Base-by-base conservation (phyloP, 2,113 vertebrate species). In the Lethenteron camtschaticum region DNA sequence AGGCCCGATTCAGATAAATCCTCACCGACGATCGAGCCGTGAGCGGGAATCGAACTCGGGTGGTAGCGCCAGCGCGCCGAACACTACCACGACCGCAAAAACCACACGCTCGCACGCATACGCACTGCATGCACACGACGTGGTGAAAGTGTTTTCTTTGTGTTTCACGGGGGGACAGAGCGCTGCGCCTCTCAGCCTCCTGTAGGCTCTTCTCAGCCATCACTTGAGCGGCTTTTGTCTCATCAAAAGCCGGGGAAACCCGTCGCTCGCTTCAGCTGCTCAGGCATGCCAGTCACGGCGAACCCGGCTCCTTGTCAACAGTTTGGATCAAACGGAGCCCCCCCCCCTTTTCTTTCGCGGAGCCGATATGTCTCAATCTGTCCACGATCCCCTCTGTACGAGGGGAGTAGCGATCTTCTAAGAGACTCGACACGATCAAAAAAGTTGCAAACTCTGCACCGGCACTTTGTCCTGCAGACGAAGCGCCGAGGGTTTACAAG, bases 291-390 rank as follows among this genome's bases (percentile, higher is more conserved):
- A 24, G 63, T 66, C 63, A 66, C 63, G 63, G 63, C 24, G 41
- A 41, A 16, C 63, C 63, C 63, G 24, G 63, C 63, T n/a, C 24
- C 63, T 66, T 66, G 63, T 66, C 63, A 66, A 66, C n/a, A n/a
- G n/a, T 24, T 66, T 24, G n/a, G 63, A 66, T 66, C 63, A 66
- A 66, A 66, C 24, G 63, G 24, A 11, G 9, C 63, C 63, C 41
- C 41, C 41, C 41, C 41, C 41, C 41, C 41, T 5, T 16, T 66
- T 66, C 63, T 66, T n/a, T 66, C 24, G 63, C 63, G 24, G 41
- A 66, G 24, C 63, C 63, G n/a, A 66, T 66, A 66, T 66, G 63
- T 66, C 63, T 66, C 63, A 66, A 66, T 66, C 63, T 66, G 63
- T 66, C 63, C 63, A 10, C 63, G n/a, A 66, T 66, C 24, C 24